These are phyloP conservation scores for Anastrepha ludens DNA, from an alignment of 1,140 invertebrate species.

Conservation along the genomic window DNA sequence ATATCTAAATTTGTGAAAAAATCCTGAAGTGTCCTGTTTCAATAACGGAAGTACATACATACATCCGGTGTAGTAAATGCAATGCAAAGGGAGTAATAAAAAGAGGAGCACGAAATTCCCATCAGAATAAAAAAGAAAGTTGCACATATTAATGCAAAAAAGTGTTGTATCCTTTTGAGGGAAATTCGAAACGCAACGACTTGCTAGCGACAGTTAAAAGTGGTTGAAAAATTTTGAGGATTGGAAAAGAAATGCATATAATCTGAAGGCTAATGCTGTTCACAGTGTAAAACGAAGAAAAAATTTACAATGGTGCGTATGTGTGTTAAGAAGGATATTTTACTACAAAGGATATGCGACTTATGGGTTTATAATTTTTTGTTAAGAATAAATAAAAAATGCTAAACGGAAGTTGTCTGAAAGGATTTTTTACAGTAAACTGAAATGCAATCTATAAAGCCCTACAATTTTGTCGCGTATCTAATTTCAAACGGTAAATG, in stretches of 20 bases:
- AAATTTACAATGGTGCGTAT: constrained; percentile 10
- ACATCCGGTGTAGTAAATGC: constrained; percentile 32
- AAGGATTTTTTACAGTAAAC: too few relatives aligned
- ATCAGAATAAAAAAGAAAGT: neutral
- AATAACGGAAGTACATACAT: constrained; percentile 27
- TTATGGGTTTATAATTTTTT: neutral
- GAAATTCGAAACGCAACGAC: neutral
- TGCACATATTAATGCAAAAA: neutral
- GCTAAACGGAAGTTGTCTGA: neutral
- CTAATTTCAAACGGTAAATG: neutral
- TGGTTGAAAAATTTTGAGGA: neutral
- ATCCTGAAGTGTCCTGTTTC: constrained; percentile 26
- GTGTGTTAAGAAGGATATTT: neutral
- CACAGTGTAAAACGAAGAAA: neutral
- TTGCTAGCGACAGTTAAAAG: neutral
- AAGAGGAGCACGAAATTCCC: neutral
- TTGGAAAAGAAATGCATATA: neutral
- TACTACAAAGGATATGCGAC: neutral
- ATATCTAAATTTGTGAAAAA: constrained; percentile 38
- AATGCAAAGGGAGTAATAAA: constrained; percentile 23
- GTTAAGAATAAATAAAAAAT: neutral
- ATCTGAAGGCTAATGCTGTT: neutral
- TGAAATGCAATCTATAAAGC: neutral
- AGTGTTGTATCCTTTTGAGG: neutral
- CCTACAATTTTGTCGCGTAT: neutral